A percentile compares a stretch with the other conserved stretches of the same genome.
phyloP scores from a whole-genome alignment of 1,140 invertebrate species.

The Ridgeia piscesae region DNA sequence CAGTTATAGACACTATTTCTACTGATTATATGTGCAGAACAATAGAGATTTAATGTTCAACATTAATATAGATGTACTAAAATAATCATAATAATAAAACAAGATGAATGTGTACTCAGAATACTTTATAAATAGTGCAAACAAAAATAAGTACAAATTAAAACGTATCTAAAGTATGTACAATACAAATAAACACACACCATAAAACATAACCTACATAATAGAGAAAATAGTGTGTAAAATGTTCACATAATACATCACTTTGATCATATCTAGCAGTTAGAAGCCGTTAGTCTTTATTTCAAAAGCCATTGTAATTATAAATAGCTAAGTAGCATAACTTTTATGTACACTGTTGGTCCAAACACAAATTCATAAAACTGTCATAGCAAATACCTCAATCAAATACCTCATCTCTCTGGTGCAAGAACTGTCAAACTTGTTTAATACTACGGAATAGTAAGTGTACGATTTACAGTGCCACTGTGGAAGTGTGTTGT shows the following conservation, averaged over 20 bases:
- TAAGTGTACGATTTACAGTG: neutral
- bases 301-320: neutral
- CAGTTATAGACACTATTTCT: no score
- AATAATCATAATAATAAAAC: neutral
- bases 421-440: neutral
- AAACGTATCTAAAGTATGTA: neutral
- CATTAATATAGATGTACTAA: no score
- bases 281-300: neutral
- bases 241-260: neutral
- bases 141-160: neutral
- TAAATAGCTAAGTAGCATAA: neutral
- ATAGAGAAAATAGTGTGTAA: neutral
- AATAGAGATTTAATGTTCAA: no score
- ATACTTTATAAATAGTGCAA: neutral
- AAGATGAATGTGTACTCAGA: neutral
- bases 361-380: neutral
- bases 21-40: no score
- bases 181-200: neutral
- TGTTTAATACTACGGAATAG: neutral
- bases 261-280: neutral
- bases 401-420: neutral
- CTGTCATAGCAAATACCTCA: neutral
- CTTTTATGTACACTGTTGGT: neutral
- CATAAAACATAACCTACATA: neutral
- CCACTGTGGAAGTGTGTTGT: no score